phyloP scores from a whole-genome alignment of 2,888 invertebrate species.

The Horisme vitalbata region DNA sequence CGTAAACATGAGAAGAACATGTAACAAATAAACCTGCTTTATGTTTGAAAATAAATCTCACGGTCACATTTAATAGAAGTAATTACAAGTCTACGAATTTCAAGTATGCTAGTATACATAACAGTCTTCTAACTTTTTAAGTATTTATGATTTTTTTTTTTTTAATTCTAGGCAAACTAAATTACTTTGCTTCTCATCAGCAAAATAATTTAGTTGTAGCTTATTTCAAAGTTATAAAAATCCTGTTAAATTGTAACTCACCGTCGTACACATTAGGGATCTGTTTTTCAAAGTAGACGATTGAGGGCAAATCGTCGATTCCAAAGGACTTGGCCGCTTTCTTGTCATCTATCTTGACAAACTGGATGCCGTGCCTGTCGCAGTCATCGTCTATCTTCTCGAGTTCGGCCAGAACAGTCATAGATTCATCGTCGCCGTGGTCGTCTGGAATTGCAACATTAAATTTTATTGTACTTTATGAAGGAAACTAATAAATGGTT shows the following conservation, averaged over 20 bases:
- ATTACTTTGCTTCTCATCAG: no score
- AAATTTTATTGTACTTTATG: no score
- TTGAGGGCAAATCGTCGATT: slow-evolving; percentile 91
- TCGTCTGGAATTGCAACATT: slow-evolving; percentile 86
- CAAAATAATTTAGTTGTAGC: not conserved
- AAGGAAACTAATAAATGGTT: no score
- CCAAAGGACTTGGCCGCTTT: slow-evolving; percentile 93
- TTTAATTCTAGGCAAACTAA: no score
- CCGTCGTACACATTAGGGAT: slow-evolving; percentile 96
- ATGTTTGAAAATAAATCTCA: slow-evolving; percentile 12
- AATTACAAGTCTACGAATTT: slow-evolving; percentile 2
- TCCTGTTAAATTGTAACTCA: no score
- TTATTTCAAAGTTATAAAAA: no score
- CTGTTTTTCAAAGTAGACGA: slow-evolving; percentile 96
- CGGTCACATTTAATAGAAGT: slow-evolving; percentile 5
- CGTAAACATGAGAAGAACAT: not conserved
- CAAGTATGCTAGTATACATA: not conserved
- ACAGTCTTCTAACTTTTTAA: no score
- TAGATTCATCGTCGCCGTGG: slow-evolving; percentile 93
- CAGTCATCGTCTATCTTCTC: slow-evolving; percentile 97
- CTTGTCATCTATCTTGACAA: slow-evolving; percentile 95
- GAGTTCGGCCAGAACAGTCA: slow-evolving; percentile 92
- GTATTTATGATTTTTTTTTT: no score
- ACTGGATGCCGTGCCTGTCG: slow-evolving; percentile 95
- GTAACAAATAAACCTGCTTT: not conserved